A percentile compares a stretch with the other conserved stretches of the same genome.
Evolutionary conservation across 2,888 invertebrate species (phyloP).

Genomic region (Monochamus alternatus): DNA sequence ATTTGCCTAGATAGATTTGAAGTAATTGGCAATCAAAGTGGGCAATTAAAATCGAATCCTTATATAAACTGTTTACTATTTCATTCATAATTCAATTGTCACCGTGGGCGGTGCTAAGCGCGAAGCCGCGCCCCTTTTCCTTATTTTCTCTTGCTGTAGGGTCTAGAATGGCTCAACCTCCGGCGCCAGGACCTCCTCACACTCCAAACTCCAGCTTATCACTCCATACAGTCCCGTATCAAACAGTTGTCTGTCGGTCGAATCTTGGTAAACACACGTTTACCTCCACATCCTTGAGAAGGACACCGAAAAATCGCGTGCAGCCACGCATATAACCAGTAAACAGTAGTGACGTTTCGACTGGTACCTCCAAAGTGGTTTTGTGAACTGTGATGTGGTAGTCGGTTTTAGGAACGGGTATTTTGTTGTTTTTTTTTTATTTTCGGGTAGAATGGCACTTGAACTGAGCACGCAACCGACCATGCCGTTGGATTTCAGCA

Average conservation of each 20-base stretch:
- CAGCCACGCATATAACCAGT: neutral
- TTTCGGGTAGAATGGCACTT: conserved; percentile 70
- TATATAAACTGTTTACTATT: conserved; percentile 61
- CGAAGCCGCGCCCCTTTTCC: conserved; percentile 49
- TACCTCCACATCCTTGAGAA: conserved; percentile 30
- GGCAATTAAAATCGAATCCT: conserved; percentile 51
- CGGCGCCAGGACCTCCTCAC: conserved; percentile 44
- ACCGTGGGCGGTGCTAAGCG: conserved; percentile 54
- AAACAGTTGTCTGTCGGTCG: conserved; percentile 66
- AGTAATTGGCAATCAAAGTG: conserved; percentile 41
- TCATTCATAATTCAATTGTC: conserved; percentile 67
- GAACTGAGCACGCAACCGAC: conserved; percentile 75
- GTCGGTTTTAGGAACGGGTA: neutral
- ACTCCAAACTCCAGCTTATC: conserved; percentile 58
- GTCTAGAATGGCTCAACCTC: conserved; percentile 41
- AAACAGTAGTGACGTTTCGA: neutral
- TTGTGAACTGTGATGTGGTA: conserved; percentile 31
- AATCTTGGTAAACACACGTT: conserved; percentile 63
- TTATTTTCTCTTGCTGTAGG: conserved; percentile 40
- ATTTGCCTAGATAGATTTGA: conserved; percentile 17
- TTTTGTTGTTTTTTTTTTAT: conserved; percentile 18
- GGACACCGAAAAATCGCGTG: conserved; percentile 35
- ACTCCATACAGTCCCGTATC: conserved; percentile 62
- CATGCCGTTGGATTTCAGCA: conserved; percentile 80
- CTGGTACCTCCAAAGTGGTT: neutral